A percentile compares a stretch with the other conserved stretches of the same genome.
These are phyloP conservation scores for Myotis brandtii DNA, from an alignment of 2,113 vertebrate genomes.

Conservation along the genomic window DNA sequence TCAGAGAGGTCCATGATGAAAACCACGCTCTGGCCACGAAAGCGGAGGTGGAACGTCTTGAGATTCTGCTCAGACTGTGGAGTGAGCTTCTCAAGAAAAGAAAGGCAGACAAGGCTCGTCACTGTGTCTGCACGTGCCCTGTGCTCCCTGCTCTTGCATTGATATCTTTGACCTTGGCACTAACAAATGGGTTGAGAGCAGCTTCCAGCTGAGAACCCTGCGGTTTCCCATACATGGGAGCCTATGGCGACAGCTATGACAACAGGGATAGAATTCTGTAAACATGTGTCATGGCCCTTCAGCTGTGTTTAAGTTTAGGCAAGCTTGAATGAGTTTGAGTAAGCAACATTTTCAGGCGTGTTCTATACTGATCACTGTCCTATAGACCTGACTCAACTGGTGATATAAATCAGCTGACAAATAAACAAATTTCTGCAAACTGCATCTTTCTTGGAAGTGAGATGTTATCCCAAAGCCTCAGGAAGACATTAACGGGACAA, in stretches of 20 bases:
- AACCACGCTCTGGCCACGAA: neutral
- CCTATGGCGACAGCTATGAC: neutral
- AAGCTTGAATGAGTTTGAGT: neutral
- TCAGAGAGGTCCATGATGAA: neutral
- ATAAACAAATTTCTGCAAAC: slow-evolving; percentile 2
- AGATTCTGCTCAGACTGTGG: neutral
- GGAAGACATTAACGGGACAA: neutral
- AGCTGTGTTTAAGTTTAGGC: neutral
- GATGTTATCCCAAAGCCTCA: neutral
- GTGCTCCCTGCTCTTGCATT: neutral
- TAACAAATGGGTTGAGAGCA: neutral
- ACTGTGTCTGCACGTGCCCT: neutral
- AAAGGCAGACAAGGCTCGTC: neutral
- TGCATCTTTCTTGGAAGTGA: neutral
- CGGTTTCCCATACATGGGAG: neutral
- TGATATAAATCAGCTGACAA: neutral
- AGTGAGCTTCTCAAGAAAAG: neutral
- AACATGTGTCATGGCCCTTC: neutral
- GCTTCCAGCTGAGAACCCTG: neutral
- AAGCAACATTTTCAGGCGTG: neutral
- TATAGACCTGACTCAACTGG: neutral
- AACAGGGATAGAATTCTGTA: neutral
- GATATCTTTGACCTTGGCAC: neutral
- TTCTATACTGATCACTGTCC: neutral
- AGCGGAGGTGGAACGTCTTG: neutral